Evolutionary conservation across 2,113 vertebrate genomes (phyloP).

Genomic region (Periophthalmodon schlosseri): DNA sequence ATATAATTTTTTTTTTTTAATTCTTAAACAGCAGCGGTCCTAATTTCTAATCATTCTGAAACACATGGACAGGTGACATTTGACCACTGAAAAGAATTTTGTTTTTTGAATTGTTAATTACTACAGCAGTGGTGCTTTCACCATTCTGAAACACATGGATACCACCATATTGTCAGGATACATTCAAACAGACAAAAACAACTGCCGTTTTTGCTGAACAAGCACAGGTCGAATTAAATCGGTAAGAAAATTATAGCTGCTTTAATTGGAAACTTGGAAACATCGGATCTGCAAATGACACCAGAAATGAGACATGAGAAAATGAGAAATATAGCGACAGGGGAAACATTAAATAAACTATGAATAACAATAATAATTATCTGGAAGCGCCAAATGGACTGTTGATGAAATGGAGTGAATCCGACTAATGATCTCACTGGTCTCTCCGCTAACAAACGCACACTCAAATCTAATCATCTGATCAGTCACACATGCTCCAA

Average conservation of each 20-base stretch:
- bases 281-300: constrained; percentile 9
- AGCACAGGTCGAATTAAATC: constrained; percentile 44
- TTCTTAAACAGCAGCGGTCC: too few species aligned
- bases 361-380: constrained; percentile 14
- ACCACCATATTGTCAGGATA: background rate
- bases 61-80: too few species aligned
- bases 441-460: background rate
- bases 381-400: constrained; percentile 15
- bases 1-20: too few species aligned
- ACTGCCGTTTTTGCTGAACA: constrained; percentile 30
- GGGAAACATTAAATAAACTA: constrained; percentile 15
- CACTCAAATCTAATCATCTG: constrained; percentile 54
- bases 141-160: too few species aligned
- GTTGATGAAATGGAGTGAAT: constrained; percentile 43
- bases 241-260: constrained; percentile 10
- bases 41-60: too few species aligned
- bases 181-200: constrained; percentile 15
- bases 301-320: constrained; percentile 3
- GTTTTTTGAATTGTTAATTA: too few species aligned
- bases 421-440: constrained; percentile 42
- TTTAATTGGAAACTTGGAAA: constrained; percentile 20
- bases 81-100: too few species aligned
- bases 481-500: constrained; percentile 48
- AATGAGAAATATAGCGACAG: constrained; percentile 4
- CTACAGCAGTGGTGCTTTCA: too few species aligned